Evolutionary conservation across 2,888 invertebrate genomes (phyloP), one percentile per base, ranked within the genome.

Genomic region (Eilema caniola): DNA sequence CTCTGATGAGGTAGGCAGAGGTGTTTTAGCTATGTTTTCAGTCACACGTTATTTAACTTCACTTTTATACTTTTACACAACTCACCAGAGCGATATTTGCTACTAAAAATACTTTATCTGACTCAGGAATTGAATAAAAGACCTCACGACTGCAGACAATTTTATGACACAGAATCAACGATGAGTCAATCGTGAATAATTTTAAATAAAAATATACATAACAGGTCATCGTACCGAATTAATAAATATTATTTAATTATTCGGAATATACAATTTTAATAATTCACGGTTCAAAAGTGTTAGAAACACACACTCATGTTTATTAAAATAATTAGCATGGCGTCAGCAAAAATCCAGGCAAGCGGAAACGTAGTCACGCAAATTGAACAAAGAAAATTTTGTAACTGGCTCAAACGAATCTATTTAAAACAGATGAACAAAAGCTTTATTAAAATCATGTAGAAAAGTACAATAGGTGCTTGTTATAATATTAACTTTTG

Each of bases 401-500:
- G n/a, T 23, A 56, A 33, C 31, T 20, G 28, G 23, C 66, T 67
- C 23, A 73, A 71, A 69, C 41, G 64, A 65, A 70, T 71, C 53
- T 70, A 67, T 72, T 73, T 75, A 62, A 74, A 75, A 68, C 63
- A 24, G 31, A 57, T 12, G 47, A 71, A 77, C 77, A 81, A 83
- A 72, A 71, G 53, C 65, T 65, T 70, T 75, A 70, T 62, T 83
- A 78, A 83, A 82, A 76, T 76, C 71, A 76, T 81, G 69, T 74
- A 71, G 69, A 72, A 73, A 69, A 61, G 69, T 70, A 82, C 76
- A 83, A 83, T 75, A 83, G 80, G 69, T 73, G 62, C 72, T 70
- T 63, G 72, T 71, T 72, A 71, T 83, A 82, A 76, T 79, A 82
- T 80, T 74, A 75, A 79, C 71, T 75, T 77, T 78, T 73, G 74